Conservation (phyloP, 1,140 invertebrate species). For the Propsilocerus akamusi region DNA sequence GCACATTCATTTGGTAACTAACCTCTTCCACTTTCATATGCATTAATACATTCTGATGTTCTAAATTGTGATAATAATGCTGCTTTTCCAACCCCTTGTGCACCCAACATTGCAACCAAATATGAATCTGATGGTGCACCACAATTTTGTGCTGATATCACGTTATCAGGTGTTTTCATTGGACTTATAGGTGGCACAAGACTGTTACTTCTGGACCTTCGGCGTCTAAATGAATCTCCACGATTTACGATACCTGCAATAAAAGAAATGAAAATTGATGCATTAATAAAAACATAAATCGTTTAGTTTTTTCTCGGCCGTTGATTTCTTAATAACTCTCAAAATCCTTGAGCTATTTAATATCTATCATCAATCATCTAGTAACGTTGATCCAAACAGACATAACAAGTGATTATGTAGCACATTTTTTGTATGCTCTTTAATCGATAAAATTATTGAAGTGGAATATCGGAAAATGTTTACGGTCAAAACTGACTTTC, state of each 20-base stretch:
- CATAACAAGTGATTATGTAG: too few relatives aligned
- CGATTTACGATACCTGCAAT: conserved; percentile 66
- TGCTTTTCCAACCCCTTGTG: conserved; percentile 76
- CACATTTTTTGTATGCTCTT: too few relatives aligned
- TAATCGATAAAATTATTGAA: too few relatives aligned
- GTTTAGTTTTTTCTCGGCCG: too few relatives aligned
- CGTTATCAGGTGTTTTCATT: conserved; percentile 15
- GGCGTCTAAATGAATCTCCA: conserved; percentile 69
- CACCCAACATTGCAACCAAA: conserved; percentile 65
- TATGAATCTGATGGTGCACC: conserved; percentile 35
- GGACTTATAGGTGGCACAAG: conserved; percentile 32
- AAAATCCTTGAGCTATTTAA: too few relatives aligned
- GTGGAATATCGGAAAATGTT: too few relatives aligned
- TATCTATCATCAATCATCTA: too few relatives aligned
- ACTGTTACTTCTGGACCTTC: conserved; percentile 60
- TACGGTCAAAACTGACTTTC: too few relatives aligned
- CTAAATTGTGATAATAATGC: conserved; percentile 81
- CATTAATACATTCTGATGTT: conserved; percentile 87
- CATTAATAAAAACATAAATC: neutral
- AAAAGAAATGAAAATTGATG: neutral
- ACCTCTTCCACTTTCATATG: conserved; percentile 67
- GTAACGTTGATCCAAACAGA: too few relatives aligned
- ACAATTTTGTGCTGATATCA: conserved; percentile 11
- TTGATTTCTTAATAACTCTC: too few relatives aligned
- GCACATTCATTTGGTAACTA: too few relatives aligned